A percentile compares a stretch with the other conserved stretches of the same genome.
Conservation (phyloP, 2,888 invertebrate species). For the Exephanes ischioxanthus region DNA sequence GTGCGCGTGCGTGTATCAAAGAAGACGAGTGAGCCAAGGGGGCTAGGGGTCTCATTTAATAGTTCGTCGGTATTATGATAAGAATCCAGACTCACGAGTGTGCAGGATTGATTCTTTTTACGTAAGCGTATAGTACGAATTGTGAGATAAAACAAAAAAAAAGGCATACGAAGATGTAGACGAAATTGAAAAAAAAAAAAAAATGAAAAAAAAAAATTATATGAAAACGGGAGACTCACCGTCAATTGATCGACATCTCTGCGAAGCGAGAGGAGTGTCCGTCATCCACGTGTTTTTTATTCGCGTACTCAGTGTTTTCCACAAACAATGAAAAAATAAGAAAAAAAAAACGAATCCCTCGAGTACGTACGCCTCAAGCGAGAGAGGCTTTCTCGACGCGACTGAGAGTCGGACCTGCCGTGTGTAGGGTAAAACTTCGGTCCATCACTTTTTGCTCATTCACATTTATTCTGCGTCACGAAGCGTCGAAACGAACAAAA, state of each 20-base stretch:
- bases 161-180: conserved; percentile 41
- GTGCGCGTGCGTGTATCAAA: conserved; percentile 52
- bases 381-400: conserved; percentile 28
- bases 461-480: conserved; percentile 20
- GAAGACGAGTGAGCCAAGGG: conserved; percentile 62
- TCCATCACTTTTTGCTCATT: conserved; percentile 42
- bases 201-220: conserved; percentile 34
- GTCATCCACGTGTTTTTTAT: conserved; percentile 63
- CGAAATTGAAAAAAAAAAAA: conserved; percentile 44
- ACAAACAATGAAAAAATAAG: conserved; percentile 29
- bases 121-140: conserved; percentile 64
- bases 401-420: conserved; percentile 28
- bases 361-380: conserved; percentile 9
- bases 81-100: conserved; percentile 69
- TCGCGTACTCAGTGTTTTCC: conserved; percentile 49
- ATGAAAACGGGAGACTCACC: conserved; percentile 36
- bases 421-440: conserved; percentile 25
- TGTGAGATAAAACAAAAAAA: conserved; percentile 45
- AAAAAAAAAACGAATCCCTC: conserved; percentile 33
- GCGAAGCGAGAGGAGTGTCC: conserved; percentile 30
- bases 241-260: conserved; percentile 44
- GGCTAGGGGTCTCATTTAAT: conserved; percentile 73
- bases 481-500: conserved; percentile 9
- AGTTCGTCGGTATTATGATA: conserved; percentile 71
- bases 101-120: conserved; percentile 65